Evolutionary conservation across 2,113 vertebrate genomes (phyloP).

Genomic region (Oxygymnocypris stewartii): DNA sequence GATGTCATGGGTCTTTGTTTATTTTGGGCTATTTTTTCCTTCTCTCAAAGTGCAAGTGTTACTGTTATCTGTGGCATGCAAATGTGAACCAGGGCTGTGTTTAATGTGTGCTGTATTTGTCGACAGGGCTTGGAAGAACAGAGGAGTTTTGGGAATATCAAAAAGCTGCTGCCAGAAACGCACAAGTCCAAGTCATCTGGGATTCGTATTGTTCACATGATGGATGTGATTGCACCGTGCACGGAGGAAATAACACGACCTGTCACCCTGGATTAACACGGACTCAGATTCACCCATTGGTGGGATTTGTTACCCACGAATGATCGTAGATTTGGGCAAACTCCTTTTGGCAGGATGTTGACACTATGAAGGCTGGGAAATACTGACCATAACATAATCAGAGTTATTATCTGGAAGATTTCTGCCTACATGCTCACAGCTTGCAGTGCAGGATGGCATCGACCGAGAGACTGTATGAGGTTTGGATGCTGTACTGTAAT

Average conservation of each 20-base stretch:
- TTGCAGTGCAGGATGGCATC: conserved; percentile 85
- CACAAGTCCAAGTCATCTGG: conserved; percentile 26
- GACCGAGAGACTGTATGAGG: conserved; percentile 93
- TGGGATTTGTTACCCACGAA: not conserved
- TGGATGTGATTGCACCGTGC: conserved; percentile 21
- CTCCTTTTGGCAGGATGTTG: not conserved
- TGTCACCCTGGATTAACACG: conserved; percentile 20
- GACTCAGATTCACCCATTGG: not conserved
- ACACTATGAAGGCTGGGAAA: conserved; percentile 42
- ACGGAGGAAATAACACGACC: conserved; percentile 25
- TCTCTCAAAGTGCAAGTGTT: not conserved
- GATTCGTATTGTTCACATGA: conserved; percentile 25
- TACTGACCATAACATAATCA: conserved; percentile 14
- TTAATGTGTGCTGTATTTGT: not conserved
- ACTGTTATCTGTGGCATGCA: not conserved
- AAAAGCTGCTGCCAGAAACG: conserved; percentile 10
- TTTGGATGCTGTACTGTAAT: conserved; percentile 97
- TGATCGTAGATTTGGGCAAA: conserved; percentile 3
- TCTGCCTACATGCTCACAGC: conserved; percentile 45
- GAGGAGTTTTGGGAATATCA: not conserved
- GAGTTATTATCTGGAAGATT: not conserved
- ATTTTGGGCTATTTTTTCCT: not conserved
- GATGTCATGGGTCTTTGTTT: conserved; percentile 38
- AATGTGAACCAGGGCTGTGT: not conserved
- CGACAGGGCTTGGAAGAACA: conserved; percentile 10